Evolutionary conservation across 2,888 invertebrate species (phyloP), one percentile per base, ranked within the genome.

Genomic region (Noctua janthe): DNA sequence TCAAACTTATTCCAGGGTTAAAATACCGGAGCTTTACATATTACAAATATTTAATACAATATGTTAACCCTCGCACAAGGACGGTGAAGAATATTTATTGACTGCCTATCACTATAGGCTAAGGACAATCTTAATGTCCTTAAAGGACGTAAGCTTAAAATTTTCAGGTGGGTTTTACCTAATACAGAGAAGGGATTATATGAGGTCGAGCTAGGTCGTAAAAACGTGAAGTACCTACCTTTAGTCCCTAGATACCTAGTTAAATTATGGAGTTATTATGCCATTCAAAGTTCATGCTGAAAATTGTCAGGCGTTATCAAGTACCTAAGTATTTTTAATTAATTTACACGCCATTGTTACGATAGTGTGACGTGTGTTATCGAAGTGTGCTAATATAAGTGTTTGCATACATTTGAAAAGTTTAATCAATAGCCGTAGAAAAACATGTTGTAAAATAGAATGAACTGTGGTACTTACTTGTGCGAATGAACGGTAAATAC

Each of bases 241-340:
- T 71, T 62, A 49, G 23, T 39, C 56, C 54, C 47, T 35, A 67
- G 66, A 39, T 71, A 43, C 43, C 43, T 43, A 39, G n/a, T 51
- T 23, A 71, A 75, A 54, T 35, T 73, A 67, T 66, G 29, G 10
- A 78, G 56, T 51, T 49, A 70, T 62, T 29, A 71, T n/a, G n/a
- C 13, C 35, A 67, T 84, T 73, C 47, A 59, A 73, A 56, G 5
- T 76, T 29, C 72, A 56, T 81, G 54, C 11, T 17, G 67, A 66
- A 74, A 69, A 69, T 70, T 73, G 15, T 23, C 43, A 39, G 15
- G 72, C 11, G 29, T 64, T 69, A 67, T 84, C 66, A 71, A 51
- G 35, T 71, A 6, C 6, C 23, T 17, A 47, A 54, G 79, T 39
- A 59, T 56, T 83, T 85, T 85, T 81, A 85, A 85, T 83, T 85